Conservation (phyloP, 64 coral and sea anemone species). For the Exaiptasia diaphana region DNA sequence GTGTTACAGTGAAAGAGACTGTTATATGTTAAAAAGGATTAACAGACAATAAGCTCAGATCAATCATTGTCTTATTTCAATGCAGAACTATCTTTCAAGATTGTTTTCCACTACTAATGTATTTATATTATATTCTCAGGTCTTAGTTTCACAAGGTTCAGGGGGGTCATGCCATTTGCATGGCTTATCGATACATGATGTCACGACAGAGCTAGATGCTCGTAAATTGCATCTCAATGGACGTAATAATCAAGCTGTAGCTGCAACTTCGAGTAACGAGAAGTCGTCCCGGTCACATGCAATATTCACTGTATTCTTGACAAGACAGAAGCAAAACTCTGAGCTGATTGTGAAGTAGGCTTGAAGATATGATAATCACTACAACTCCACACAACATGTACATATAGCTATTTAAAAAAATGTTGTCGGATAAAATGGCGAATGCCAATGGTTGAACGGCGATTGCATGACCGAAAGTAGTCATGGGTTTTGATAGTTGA, state of each 20-base stretch:
- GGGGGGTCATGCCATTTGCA: conserved; percentile 10
- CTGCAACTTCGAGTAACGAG: background rate
- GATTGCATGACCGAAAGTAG: no score
- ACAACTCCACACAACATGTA: no score
- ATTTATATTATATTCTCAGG: conserved; percentile 9
- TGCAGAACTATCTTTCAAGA: no score
- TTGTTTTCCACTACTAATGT: background rate
- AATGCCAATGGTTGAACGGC: no score
- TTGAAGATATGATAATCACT: no score
- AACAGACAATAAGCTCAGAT: no score
- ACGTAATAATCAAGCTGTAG: background rate
- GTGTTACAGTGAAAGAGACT: no score
- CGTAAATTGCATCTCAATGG: conserved; percentile 10
- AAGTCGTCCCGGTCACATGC: conserved; percentile 55
- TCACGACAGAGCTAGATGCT: conserved; percentile 21
- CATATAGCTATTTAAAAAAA: no score
- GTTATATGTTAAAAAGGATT: no score
- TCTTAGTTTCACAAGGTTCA: conserved; percentile 8
- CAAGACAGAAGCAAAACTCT: conserved; percentile 16
- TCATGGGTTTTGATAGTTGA: no score
- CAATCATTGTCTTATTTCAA: no score
- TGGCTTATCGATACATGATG: conserved; percentile 30
- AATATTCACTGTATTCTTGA: conserved; percentile 24
- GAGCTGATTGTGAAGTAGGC: conserved; percentile 47
- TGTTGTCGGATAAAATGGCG: no score